Conservation (phyloP, 2,888 invertebrate species). For the Anticlea derivata region DNA sequence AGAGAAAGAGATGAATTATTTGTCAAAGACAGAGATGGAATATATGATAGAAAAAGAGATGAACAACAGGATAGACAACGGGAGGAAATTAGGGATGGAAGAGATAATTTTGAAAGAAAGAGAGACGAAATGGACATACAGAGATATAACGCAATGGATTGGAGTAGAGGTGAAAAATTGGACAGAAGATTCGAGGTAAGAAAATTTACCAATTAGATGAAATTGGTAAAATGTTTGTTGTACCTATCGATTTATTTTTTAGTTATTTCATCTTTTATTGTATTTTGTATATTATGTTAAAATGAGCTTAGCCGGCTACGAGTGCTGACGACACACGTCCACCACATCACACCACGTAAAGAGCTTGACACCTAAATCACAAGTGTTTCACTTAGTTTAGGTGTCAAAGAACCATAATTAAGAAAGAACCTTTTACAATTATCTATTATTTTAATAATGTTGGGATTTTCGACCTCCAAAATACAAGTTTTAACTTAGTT, state of each 20-base stretch:
- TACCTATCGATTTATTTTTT: conserved; percentile 16
- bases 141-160: background rate
- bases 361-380: too few relatives aligned
- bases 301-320: too few relatives aligned
- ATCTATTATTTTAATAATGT: too few relatives aligned
- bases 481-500: too few relatives aligned
- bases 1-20: background rate
- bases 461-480: too few relatives aligned
- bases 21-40: background rate
- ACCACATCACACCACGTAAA: too few relatives aligned
- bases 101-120: background rate
- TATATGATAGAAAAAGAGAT: background rate
- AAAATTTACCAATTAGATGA: conserved; percentile 11
- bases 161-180: conserved; percentile 14
- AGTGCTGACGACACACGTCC: too few relatives aligned
- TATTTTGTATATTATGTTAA: too few relatives aligned
- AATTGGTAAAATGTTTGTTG: conserved; percentile 9
- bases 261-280: too few relatives aligned
- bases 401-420: too few relatives aligned
- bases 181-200: conserved; percentile 32
- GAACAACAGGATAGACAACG: background rate
- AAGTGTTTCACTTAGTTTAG: too few relatives aligned
- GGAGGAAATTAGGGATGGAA: conserved; percentile 1
- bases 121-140: background rate
- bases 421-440: too few relatives aligned